Base-by-base conservation (phyloP, 1,140 invertebrate species). In the Dendroctonus ponderosae region DNA sequence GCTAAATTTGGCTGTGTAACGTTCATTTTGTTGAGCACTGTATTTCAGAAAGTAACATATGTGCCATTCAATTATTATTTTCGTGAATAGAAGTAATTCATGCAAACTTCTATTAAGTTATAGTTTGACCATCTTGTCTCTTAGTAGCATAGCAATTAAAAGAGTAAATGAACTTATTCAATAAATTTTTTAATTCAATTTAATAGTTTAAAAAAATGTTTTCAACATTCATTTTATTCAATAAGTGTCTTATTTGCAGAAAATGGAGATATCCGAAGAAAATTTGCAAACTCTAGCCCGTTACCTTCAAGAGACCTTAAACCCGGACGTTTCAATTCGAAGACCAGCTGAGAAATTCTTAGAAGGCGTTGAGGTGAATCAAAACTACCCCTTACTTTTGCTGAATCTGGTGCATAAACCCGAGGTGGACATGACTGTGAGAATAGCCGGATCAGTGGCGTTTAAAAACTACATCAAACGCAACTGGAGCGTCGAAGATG, bases 391-490 rank as follows among this genome's bases (percentile, higher is more conserved):
- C 0, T 80, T 97, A 6, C 78, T 98, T 15, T 79, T 98, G 26
- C 82, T 98, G 3, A 86, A 91, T 73, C 81, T 98, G 7, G 86
- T 97, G 59, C 89, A 93, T 68, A 94, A 92, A 73, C 77, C 84
- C 38, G 86, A 89, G 70, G 82, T 90, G 37, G 89, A 94, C 70
- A 80, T 90, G 67, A 91, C 89, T 6, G 91, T 97, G 52, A 83
- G 94, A 73, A 83, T 96, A 48, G 90, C 94, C 43, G 93, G 92
- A 51, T 89, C 95, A 49, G 90, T 99, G 71, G 90, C 91, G 11
- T 97, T 99, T 75, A 99, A 99, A 79, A 99, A 99, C 80, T 97
- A 90, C 79, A 87, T 98, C 6, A 98, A 97, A 79, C 83, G 93
- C 60, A 96, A 98, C 81, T 99, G 97, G 97, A 85, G 86, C 82